phyloP scores from a whole-genome alignment of 2,797 vertebrate species.

The Ispidina lecontei region DNA sequence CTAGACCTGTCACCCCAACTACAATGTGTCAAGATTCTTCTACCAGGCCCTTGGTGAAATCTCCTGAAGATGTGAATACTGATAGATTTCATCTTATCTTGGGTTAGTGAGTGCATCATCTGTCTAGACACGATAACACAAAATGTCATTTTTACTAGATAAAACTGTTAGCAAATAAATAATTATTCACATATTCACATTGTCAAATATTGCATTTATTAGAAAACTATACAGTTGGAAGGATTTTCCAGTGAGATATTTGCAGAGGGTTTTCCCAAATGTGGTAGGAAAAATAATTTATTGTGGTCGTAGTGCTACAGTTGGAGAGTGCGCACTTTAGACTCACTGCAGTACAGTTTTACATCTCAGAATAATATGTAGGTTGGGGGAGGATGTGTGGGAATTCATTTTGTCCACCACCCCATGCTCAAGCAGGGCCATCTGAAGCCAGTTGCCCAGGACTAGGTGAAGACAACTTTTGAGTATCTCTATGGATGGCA shows the following conservation, averaged over 20 bases:
- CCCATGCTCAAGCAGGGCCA: not conserved
- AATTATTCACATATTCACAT: not conserved
- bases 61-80: slow-evolving; percentile 89
- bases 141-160: not conserved
- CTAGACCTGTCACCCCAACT: slow-evolving; percentile 92
- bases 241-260: not conserved
- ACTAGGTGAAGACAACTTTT: not conserved
- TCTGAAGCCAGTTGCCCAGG: not conserved
- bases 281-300: not conserved
- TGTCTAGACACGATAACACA: not conserved
- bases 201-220: not conserved
- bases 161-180: not conserved
- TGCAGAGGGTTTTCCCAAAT: not conserved
- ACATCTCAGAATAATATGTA: not conserved
- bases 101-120: slow-evolving; percentile 77
- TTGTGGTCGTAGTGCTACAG: not conserved
- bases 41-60: slow-evolving; percentile 80
- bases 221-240: not conserved
- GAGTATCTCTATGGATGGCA: not conserved
- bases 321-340: not conserved
- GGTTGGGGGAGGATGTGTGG: not conserved
- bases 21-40: slow-evolving; percentile 87
- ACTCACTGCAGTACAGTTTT: not conserved
- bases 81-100: slow-evolving; percentile 91
- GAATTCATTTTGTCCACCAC: not conserved